Base-by-base conservation (phyloP, 2,113 vertebrate genomes). In the Lagopus muta region DNA sequence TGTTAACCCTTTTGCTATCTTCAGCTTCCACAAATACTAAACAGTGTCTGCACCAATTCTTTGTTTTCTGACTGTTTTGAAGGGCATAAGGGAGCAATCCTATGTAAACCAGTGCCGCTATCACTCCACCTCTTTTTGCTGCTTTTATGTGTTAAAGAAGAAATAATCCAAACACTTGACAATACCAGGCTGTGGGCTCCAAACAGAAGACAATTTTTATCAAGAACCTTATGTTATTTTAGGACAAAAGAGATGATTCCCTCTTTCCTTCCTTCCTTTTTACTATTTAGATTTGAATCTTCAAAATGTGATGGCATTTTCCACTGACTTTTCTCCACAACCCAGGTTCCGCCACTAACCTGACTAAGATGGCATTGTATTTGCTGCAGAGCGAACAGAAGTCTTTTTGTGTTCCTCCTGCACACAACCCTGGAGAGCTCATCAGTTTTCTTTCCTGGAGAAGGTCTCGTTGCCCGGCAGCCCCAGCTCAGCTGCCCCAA, bases 281-380 rank as follows among this genome's bases (percentile, higher is more conserved):
- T 6, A 15, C 36, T 3, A 3, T 36, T 55, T 1, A 0, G 34
- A 7, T 57, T 36, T 0, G 1, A n/a, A 50, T 5, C 8, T 83
- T 24, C 52, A 66, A 45, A 45, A 15, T 6, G 13, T 0, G 3
- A 22, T 13, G n/a, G 38, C 8, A 1, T 32, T 55, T 43, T n/a
- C 30, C 65, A 13, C 14, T 18, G 57, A 13, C 14, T 71, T 52
- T 36, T 24, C 36, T 16, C 9, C 17, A 28, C n/a, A 8, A 14
- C 18, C 10, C 36, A 16, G 20, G 8, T 8, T 42, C 21, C 24
- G 1, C 4, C 42, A 20, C 38, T 6, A 5, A 50, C 2, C n/a
- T 17, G 65, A 42, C 34, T 10, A 1, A 25, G 57, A 3, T 0
- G 0, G 16, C 0, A 4, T 22, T 14, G 32, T 1, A 1, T 15